Evolutionary conservation across 2,888 invertebrate genomes (phyloP).

Genomic region (Electrophaes corylata): DNA sequence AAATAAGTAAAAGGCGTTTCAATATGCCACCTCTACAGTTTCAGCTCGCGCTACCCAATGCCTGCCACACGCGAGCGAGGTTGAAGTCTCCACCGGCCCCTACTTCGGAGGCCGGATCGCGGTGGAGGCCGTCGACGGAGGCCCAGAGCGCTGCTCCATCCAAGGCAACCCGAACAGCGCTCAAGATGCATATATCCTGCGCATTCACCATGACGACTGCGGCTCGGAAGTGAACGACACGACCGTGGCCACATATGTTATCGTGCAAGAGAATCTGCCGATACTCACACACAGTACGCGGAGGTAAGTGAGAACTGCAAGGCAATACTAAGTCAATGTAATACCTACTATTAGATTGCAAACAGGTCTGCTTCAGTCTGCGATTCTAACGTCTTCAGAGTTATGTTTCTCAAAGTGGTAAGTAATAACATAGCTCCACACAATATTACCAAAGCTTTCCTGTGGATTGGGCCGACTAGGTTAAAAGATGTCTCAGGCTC

Average conservation of each 20-base stretch:
- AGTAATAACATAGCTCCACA: too few relatives aligned
- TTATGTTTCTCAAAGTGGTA: too few relatives aligned
- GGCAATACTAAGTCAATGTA: too few relatives aligned
- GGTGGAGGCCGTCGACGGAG: slow-evolving; percentile 89
- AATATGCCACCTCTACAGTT: slow-evolving; percentile 77
- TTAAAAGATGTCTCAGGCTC: too few relatives aligned
- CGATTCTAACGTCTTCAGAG: not conserved
- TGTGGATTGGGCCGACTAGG: too few relatives aligned
- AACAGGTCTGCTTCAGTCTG: not conserved
- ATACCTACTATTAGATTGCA: not conserved
- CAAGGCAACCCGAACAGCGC: slow-evolving; percentile 90
- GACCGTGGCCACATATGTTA: slow-evolving; percentile 91
- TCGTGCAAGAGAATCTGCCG: slow-evolving; percentile 92
- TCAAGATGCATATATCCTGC: slow-evolving; percentile 89
- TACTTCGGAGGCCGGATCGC: slow-evolving; percentile 91
- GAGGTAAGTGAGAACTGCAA: slow-evolving; percentile 63
- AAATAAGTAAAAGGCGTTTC: not conserved
- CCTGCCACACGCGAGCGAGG: slow-evolving; percentile 91
- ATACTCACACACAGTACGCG: slow-evolving; percentile 92
- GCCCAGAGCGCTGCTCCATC: slow-evolving; percentile 87
- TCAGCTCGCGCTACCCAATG: slow-evolving; percentile 92
- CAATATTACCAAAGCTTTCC: too few relatives aligned
- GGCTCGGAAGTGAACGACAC: slow-evolving; percentile 91
- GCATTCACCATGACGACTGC: slow-evolving; percentile 89
- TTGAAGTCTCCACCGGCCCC: slow-evolving; percentile 92